Percentiles rank a stretch among this genome's conserved stretches.
Conservation (phyloP, 2,888 invertebrate genomes). For the Volucella bombylans region DNA sequence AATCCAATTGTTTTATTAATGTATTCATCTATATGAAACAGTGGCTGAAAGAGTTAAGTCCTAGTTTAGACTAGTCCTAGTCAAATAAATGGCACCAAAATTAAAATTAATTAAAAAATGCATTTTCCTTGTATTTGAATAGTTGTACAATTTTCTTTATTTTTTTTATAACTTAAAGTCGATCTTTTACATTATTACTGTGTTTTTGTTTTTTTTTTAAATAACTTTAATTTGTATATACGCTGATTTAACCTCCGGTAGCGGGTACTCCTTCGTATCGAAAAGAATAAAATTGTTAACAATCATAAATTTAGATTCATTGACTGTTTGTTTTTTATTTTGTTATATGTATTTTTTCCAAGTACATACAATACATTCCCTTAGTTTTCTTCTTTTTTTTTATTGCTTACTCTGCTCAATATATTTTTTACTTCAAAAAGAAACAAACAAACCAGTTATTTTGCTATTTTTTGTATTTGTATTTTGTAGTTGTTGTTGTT, state of each 20-base stretch:
- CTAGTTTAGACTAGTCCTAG: too few species aligned
- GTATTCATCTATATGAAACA: too few species aligned
- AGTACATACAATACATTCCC: conserved; percentile 10
- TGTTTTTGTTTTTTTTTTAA: conserved; percentile 18
- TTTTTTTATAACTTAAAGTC: conserved; percentile 56
- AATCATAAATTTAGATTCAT: conserved; percentile 41
- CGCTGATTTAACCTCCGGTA: conserved; percentile 37
- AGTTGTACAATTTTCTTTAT: conserved; percentile 63
- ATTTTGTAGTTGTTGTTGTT: conserved; percentile 44
- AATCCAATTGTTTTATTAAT: too few species aligned
- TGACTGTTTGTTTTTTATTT: conserved; percentile 25
- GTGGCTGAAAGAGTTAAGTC: too few species aligned
- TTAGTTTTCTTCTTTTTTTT: conserved; percentile 43
- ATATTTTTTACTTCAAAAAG: conserved; percentile 49
- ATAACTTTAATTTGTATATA: conserved; percentile 21
- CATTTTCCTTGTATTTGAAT: conserved; percentile 46
- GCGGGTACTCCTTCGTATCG: conserved; percentile 30
- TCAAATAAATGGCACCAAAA: too few species aligned
- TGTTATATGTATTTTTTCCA: conserved; percentile 38
- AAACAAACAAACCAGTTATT: conserved; percentile 54
- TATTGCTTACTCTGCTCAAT: conserved; percentile 41
- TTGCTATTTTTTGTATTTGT: conserved; percentile 34
- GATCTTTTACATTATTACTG: conserved; percentile 19
- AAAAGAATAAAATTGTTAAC: conserved; percentile 30
- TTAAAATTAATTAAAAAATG: not conserved